A percentile compares a stretch with the other conserved stretches of the same genome.
Evolutionary conservation across 2,888 invertebrate genomes (phyloP).

Genomic region (Fabriciana adippe): DNA sequence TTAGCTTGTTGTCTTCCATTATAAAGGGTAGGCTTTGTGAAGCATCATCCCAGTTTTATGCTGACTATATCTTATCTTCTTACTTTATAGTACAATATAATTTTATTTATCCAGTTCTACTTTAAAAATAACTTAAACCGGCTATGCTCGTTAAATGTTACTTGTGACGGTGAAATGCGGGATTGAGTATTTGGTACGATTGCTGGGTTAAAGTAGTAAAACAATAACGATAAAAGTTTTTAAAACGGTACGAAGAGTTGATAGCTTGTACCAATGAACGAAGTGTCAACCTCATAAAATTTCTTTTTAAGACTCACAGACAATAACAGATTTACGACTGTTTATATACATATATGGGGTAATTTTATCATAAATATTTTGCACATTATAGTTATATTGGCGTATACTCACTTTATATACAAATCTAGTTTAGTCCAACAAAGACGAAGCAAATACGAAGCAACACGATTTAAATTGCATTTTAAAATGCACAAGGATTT

Average conservation of each 20-base stretch:
- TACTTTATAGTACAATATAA: constrained; percentile 25
- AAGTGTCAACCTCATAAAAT: neutral
- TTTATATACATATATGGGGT: no score
- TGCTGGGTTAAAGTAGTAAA: neutral
- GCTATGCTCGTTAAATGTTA: constrained; percentile 13
- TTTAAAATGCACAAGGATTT: constrained; percentile 11
- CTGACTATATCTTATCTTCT: constrained; percentile 26
- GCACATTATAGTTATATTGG: no score
- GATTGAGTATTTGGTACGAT: neutral
- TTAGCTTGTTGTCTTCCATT: constrained; percentile 36
- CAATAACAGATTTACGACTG: no score
- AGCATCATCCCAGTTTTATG: constrained; percentile 25
- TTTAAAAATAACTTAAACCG: constrained; percentile 40
- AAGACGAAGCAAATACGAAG: neutral
- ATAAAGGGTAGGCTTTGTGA: constrained; percentile 35
- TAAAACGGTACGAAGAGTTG: neutral
- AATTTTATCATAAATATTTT: no score
- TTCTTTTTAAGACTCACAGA: no score
- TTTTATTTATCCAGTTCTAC: constrained; percentile 18
- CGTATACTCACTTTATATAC: neutral
- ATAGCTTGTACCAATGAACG: neutral
- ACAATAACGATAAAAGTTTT: constrained; percentile 13
- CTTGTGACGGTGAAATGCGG: neutral
- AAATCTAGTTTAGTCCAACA: neutral
- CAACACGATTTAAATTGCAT: constrained; percentile 3